Evolutionary conservation across 2,888 invertebrate species (phyloP).

Genomic region (Hoplodrina blanda): DNA sequence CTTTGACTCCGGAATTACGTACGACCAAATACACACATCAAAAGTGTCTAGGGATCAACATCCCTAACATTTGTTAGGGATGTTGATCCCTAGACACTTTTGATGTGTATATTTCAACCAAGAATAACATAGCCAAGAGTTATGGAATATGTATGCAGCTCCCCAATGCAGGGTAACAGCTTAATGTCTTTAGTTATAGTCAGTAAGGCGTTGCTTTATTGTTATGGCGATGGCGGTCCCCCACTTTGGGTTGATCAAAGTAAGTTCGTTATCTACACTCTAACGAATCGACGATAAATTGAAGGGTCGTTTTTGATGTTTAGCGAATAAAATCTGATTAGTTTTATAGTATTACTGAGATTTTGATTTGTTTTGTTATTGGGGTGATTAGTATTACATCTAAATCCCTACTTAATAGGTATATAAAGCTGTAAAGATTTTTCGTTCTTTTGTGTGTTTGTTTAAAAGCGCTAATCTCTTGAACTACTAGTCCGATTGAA

Average conservation of each 20-base stretch:
- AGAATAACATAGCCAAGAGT: slow-evolving; percentile 39
- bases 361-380: slow-evolving; percentile 23
- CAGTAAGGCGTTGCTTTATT: slow-evolving; percentile 44
- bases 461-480: too few species aligned
- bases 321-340: slow-evolving; percentile 38
- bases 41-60: too few species aligned
- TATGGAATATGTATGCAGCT: slow-evolving; percentile 59
- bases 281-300: slow-evolving; percentile 32
- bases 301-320: slow-evolving; percentile 51
- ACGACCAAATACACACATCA: slow-evolving; percentile 34
- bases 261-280: slow-evolving; percentile 57
- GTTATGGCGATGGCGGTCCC: slow-evolving; percentile 37
- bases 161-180: slow-evolving; percentile 42
- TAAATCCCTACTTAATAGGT: not conserved
- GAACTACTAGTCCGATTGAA: too few species aligned
- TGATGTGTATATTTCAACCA: slow-evolving; percentile 48
- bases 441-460: not conserved
- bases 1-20: slow-evolving; percentile 4
- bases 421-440: not conserved
- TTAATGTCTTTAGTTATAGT: slow-evolving; percentile 49
- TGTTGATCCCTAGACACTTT: too few species aligned
- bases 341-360: slow-evolving; percentile 31
- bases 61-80: too few species aligned
- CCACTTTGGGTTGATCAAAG: slow-evolving; percentile 51
- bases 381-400: not conserved